Conservation (phyloP, 2,888 invertebrate genomes). For the Kryphioiulus occultus region DNA sequence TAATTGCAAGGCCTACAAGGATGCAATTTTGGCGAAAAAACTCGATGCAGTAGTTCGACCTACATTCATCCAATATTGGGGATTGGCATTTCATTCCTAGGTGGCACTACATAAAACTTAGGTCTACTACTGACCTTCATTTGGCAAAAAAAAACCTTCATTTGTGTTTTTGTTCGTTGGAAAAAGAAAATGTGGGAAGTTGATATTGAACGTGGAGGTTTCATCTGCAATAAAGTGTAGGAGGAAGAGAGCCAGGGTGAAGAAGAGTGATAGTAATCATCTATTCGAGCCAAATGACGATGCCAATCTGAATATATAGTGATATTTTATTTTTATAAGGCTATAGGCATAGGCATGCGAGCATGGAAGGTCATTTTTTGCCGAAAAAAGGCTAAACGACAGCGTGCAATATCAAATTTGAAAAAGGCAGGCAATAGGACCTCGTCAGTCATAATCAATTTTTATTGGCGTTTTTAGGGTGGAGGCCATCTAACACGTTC, state of each 20-base stretch:
- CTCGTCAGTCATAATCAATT: background rate
- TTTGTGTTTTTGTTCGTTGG: background rate
- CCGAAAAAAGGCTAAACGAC: background rate
- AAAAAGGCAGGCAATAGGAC: background rate
- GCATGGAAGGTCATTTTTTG: background rate
- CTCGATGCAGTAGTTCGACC: background rate
- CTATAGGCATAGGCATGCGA: background rate
- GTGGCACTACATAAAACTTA: background rate
- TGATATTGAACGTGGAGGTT: background rate
- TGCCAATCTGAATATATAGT: background rate
- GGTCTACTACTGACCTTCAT: constrained; percentile 25
- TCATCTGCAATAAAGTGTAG: background rate
- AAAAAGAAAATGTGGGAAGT: constrained; percentile 5
- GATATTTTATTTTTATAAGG: too few relatives aligned
- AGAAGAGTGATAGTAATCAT: constrained; percentile 6
- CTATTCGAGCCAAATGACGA: background rate
- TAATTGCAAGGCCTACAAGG: constrained; percentile 30
- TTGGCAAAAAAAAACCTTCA: background rate
- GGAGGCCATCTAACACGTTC: background rate
- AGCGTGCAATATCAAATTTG: background rate
- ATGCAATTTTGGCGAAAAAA: background rate
- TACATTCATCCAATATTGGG: background rate
- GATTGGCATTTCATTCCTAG: background rate
- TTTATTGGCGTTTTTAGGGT: background rate
- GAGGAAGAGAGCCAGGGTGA: background rate